Conservation (phyloP, 2,888 invertebrate species). For the Malthinus seriepunctatus region DNA sequence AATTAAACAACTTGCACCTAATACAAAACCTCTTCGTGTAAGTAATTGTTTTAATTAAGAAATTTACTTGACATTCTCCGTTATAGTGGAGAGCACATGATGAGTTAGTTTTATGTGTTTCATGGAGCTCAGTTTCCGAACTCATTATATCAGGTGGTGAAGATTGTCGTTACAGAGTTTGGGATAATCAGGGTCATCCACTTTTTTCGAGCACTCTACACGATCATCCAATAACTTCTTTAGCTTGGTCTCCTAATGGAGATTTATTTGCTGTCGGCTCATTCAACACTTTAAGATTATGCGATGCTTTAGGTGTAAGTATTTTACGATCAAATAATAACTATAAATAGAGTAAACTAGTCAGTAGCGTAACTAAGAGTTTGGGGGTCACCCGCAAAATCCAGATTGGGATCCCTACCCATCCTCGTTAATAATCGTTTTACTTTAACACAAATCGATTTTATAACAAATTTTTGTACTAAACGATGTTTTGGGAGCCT, state of each 20-base stretch:
- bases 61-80: background rate
- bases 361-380: too few relatives aligned
- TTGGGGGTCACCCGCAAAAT: too few relatives aligned
- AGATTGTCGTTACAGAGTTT: slow-evolving; percentile 82
- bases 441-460: too few relatives aligned
- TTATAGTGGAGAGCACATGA: slow-evolving; percentile 96
- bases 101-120: slow-evolving; percentile 84
- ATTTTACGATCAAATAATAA: background rate
- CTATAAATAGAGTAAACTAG: too few relatives aligned
- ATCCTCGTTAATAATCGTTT: too few relatives aligned
- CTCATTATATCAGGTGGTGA: slow-evolving; percentile 94
- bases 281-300: slow-evolving; percentile 88
- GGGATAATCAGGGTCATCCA: slow-evolving; percentile 90
- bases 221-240: slow-evolving; percentile 88
- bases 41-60: slow-evolving; percentile 16
- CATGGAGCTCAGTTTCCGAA: slow-evolving; percentile 94
- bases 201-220: slow-evolving; percentile 84
- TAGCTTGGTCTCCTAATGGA: slow-evolving; percentile 91
- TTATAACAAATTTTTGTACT: too few relatives aligned
- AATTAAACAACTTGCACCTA: slow-evolving; percentile 74
- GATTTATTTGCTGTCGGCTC: slow-evolving; percentile 91
- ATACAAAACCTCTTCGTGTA: slow-evolving; percentile 73
- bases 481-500: too few relatives aligned
- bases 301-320: slow-evolving; percentile 90
- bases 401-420: too few relatives aligned